phyloP scores from a whole-genome alignment of 1,140 invertebrate species.

The Dryas iulia region DNA sequence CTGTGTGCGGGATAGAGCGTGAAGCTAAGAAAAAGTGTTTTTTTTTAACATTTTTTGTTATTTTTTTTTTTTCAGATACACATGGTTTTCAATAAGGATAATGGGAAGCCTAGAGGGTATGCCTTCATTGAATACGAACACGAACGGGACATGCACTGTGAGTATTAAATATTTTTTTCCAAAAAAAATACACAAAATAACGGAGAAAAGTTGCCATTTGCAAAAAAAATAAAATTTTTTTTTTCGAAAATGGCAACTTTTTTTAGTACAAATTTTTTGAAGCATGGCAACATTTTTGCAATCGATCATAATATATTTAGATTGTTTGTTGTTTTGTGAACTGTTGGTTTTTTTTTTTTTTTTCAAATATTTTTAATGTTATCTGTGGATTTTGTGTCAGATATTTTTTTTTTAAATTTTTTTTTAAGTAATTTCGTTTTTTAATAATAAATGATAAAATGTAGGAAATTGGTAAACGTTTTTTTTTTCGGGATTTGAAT shows the following conservation, averaged over 20 bases:
- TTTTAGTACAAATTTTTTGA: not conserved
- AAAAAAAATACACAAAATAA: not conserved
- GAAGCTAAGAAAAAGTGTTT: not conserved
- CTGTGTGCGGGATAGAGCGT: not conserved
- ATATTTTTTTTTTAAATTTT: too few relatives aligned
- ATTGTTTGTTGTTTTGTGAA: not conserved
- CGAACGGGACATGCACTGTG: conserved; percentile 99
- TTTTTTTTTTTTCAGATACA: conserved; percentile 87
- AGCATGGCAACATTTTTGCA: conserved; percentile 1
- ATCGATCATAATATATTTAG: conserved; percentile 3
- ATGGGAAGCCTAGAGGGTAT: conserved; percentile 97
- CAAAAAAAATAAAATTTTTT: not conserved
- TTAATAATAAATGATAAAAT: too few relatives aligned
- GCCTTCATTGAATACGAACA: conserved; percentile 99
- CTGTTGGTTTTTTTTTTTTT: too few relatives aligned
- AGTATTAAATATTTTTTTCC: conserved; percentile 81
- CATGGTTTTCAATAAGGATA: conserved; percentile 90
- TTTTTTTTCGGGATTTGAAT: too few relatives aligned
- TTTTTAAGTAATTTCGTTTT: too few relatives aligned
- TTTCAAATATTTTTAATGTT: too few relatives aligned
- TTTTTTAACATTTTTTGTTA: too few relatives aligned
- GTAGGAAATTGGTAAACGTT: too few relatives aligned
- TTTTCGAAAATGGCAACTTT: not conserved
- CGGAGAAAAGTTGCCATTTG: not conserved
- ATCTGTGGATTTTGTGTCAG: too few relatives aligned